Evolutionary conservation across 2,888 invertebrate species (phyloP), one percentile per base, ranked within the genome.

Genomic region (Andrena camellia): DNA sequence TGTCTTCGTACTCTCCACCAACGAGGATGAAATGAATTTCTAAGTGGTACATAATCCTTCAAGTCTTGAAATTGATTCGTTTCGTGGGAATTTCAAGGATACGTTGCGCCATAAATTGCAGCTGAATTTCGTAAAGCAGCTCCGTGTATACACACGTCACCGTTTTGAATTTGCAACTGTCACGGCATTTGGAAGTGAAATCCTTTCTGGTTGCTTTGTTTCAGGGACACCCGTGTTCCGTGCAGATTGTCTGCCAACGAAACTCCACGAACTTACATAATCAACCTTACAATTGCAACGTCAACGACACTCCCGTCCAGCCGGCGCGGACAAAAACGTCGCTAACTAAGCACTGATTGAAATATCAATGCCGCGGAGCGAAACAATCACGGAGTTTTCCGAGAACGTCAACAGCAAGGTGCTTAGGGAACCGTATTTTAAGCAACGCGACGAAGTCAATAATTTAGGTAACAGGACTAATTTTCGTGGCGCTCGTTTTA

Each of bases 211-310:
- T 26, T 13, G 63, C 33, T 77, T 69, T 77, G 68, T 69, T 63
- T 50, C 63, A 63, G 23, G 29, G 10, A 42, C 35, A 10, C 2
- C 23, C 26, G 4, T 29, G 62, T 48, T 50, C 59, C n/a, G 20
- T 4, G 62, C 72, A 63, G 59, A 59, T 54, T 60, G 52, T 62
- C 54, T 50, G 64, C 62, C 35, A 68, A 57, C 62, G 57, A 29
- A 64, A 73, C 62, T 71, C 29, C 17, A 23, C 42, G 35, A 42
- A 68, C 35, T 81, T 73, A 73, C 72, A 52, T 73, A 78, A 81
- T 68, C 63, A 66, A 52, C 26, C 26, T 52, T 17, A 52, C 64
- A 78, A 72, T 81, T 52, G 31, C 57, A 72, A 78, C 26, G 80
- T 71, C 80, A 60, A 71, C 62, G 35, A 35, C 80, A 80, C 52